Conservation (phyloP, 2,113 vertebrate genomes). For the Triplophysa dalaica region DNA sequence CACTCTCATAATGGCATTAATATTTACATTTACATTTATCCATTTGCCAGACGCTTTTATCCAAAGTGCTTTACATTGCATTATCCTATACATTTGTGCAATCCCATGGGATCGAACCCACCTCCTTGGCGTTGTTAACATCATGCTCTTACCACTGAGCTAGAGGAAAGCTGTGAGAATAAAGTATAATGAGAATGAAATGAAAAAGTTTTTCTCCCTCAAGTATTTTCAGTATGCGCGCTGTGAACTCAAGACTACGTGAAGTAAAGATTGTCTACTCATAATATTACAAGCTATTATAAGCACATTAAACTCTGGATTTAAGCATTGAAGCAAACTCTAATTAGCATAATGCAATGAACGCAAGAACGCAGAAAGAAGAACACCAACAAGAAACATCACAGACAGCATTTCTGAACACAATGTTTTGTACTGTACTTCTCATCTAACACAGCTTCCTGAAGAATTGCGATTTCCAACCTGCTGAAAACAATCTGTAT, state of each 20-base stretch:
- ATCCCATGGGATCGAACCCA: too few relatives aligned
- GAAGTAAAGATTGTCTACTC: not conserved
- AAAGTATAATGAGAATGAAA: too few relatives aligned
- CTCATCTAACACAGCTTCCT: too few relatives aligned
- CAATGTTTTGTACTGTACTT: not conserved
- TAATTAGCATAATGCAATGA: conserved; percentile 8
- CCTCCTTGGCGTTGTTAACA: too few relatives aligned
- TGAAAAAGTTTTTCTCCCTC: not conserved
- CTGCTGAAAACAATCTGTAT: too few relatives aligned
- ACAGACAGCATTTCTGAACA: not conserved
- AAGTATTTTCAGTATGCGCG: not conserved
- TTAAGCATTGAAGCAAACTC: not conserved
- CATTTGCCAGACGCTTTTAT: too few relatives aligned
- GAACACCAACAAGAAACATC: not conserved
- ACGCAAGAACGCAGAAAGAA: not conserved
- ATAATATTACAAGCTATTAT: conserved; percentile 3
- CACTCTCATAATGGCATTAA: not conserved
- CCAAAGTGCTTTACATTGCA: too few relatives aligned
- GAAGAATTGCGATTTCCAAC: too few relatives aligned
- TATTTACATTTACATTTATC: too few relatives aligned
- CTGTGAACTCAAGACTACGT: not conserved
- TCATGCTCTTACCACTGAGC: too few relatives aligned
- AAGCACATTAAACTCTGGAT: conserved; percentile 2
- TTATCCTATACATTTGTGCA: too few relatives aligned
- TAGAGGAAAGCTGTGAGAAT: too few relatives aligned